phyloP scores from a whole-genome alignment of 1,140 invertebrate genomes.

The Nymphalis io region DNA sequence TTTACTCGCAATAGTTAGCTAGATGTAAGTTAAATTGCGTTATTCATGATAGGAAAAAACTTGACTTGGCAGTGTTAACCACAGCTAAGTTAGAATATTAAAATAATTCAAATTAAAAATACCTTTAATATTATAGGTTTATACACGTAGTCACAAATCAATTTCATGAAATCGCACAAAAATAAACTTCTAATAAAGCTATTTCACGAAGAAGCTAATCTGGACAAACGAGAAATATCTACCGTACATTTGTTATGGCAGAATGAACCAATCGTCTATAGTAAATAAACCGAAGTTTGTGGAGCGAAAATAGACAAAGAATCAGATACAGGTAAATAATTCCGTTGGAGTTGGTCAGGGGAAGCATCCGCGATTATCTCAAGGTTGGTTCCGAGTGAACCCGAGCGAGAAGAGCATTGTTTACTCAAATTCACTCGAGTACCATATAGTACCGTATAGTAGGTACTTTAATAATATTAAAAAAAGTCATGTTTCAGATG shows the following conservation, averaged over 20 bases:
- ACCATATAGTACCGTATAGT: constrained; percentile 5
- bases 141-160: too few species aligned
- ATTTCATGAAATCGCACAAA: constrained; percentile 15
- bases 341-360: constrained; percentile 62
- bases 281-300: constrained; percentile 71
- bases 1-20: too few species aligned
- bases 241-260: constrained; percentile 68
- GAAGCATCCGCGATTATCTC: constrained; percentile 65
- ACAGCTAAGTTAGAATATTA: too few species aligned
- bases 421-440: constrained; percentile 32
- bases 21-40: too few species aligned
- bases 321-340: constrained; percentile 76
- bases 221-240: constrained; percentile 67
- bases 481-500: constrained; percentile 14
- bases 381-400: constrained; percentile 49
- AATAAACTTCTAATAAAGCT: constrained; percentile 47
- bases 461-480: constrained; percentile 28
- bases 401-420: constrained; percentile 59
- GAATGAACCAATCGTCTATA: constrained; percentile 70
- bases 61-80: too few species aligned
- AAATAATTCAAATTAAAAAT: too few species aligned
- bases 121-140: too few species aligned
- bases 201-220: constrained; percentile 62
- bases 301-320: constrained; percentile 76
- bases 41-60: too few species aligned